Evolutionary conservation across 92 coral and sea anemone species (phyloP), one percentile per base, ranked within the genome.

Genomic region (Epizoanthus ramosus): DNA sequence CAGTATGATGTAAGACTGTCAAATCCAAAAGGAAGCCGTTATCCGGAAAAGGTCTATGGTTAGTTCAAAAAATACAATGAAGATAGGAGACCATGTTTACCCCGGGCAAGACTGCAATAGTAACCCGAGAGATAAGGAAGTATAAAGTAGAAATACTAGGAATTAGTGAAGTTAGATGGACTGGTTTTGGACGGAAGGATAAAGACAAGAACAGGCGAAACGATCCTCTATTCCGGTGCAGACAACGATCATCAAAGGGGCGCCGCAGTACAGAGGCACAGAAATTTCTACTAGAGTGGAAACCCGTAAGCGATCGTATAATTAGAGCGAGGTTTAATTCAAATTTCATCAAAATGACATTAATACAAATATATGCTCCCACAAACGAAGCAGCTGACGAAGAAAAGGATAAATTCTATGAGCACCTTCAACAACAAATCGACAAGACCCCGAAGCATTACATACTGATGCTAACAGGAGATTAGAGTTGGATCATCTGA

Each of bases 401-500:
- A 65, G 6, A 22, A 3, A 25, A 65, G 9, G 71, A 65, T 1
- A 39, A 65, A 65, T 65, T 22, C 28, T 22, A 65, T 65, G 37
- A 65, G 35, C 71, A 65, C 4, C 71, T 65, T 22, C 71, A 65
- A 22, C 22, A 39, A 12, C 39, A 65, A 65, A 65, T 65, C 35
- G 28, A 39, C 39, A 65, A 22, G 37, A 65, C 9, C 35, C 31
- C 35, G 39, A 25, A 3, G 28, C 71, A 65, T 65, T 39, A 65
- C 9, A 65, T 65, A 25, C 28, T 65, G 28, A 22, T 65, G 2
- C 15, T 65, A 39, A 65, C 28, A 1, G 71, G 71, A n/a, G 71
- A 65, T 65, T 9, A 65, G 22, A 65, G 35, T 65, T n/a, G 71
- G 71, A 22, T 66, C 71, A 31, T 25, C 1, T 22, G 71, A 66